Evolutionary conservation across 37 sponge, comb jelly and placozoan genomes (phyloP).

Genomic region (Geodia barretti): DNA sequence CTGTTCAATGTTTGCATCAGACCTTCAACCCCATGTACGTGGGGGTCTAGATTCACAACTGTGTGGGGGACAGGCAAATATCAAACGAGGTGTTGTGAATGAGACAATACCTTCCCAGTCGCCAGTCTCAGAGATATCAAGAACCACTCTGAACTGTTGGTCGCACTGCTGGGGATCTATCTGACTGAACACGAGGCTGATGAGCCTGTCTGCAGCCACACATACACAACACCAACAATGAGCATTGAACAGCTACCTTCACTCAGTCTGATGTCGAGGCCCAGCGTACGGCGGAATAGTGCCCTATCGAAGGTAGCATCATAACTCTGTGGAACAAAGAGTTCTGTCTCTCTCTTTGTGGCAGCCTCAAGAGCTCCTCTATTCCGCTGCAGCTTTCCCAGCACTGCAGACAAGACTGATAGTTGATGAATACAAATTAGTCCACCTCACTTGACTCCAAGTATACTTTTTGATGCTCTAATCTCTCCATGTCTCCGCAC

Average conservation of each 20-base stretch:
- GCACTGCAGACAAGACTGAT: background rate
- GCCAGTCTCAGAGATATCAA: conserved; percentile 22
- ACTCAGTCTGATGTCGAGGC: conserved; percentile 42
- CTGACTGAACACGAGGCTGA: conserved; percentile 31
- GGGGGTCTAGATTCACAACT: conserved; percentile 42
- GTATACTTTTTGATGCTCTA: background rate
- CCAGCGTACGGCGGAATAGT: conserved; percentile 32
- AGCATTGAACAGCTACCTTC: conserved; percentile 26
- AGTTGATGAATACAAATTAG: no score
- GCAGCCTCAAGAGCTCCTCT: background rate
- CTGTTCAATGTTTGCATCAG: conserved; percentile 37
- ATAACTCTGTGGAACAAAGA: conserved; percentile 4
- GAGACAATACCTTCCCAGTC: conserved; percentile 9
- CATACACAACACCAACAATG: no score
- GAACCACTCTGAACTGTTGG: conserved; percentile 9
- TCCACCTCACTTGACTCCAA: no score
- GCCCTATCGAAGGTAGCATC: conserved; percentile 17
- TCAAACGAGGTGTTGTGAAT: background rate
- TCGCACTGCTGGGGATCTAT: background rate
- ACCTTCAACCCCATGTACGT: conserved; percentile 11
- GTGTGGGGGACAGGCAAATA: background rate
- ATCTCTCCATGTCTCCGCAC: background rate
- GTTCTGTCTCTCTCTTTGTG: background rate
- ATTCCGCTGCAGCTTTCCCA: background rate
- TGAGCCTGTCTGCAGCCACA: conserved; percentile 8